Evolutionary conservation across 2,797 vertebrate species (phyloP), one percentile per base, ranked within the genome.

Genomic region (Lacerta agilis): DNA sequence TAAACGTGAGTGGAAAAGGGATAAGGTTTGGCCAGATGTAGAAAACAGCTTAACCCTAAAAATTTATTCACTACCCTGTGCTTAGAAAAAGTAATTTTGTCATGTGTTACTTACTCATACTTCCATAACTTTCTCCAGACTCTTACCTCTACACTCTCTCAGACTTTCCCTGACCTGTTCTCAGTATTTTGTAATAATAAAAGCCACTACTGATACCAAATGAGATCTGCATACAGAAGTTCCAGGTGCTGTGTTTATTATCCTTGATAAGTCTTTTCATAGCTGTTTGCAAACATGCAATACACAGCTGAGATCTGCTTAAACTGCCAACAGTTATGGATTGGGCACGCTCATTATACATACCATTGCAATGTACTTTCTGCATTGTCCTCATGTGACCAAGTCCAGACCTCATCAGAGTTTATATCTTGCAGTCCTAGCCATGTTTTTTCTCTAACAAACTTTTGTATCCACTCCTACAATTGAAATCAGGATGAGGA

Each of bases 351-450:
- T 41, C 9, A 71, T 61, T 67, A 86, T 67, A 89, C 88, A 79
- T 38, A 91, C 88, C 79, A 85, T 79, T 5, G 18, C 58, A 83
- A 82, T 43, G 58, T 3, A 38, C 11, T 82, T 17, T 69, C 7
- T 66, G 73, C 83, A 75, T 75, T 67, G 33, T 91, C 88, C 73
- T n/a, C 73, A 79, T 85, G 38, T 13, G 88, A 86, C 86, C 90
- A 89, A 58, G 58, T 2, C 88, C 90, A 91, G 20, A 66, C 38
- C 0, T 76, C 11, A 58, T 86, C 73, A 23, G 2, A 25, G 27
- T 91, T 55, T 78, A 79, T 20, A 38, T 91, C 79, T 75, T 91
- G 88, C 45, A 85, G 23, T 75, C 88, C 88, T 86, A 58, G 11
- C 86, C 86, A 87, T 79, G 66, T 79, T 20, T 13, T 5, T 1